These are phyloP conservation scores for Scaptodrosophila latifasciaeformis DNA, from an alignment of 2,888 invertebrate genomes.

Conservation along the genomic window DNA sequence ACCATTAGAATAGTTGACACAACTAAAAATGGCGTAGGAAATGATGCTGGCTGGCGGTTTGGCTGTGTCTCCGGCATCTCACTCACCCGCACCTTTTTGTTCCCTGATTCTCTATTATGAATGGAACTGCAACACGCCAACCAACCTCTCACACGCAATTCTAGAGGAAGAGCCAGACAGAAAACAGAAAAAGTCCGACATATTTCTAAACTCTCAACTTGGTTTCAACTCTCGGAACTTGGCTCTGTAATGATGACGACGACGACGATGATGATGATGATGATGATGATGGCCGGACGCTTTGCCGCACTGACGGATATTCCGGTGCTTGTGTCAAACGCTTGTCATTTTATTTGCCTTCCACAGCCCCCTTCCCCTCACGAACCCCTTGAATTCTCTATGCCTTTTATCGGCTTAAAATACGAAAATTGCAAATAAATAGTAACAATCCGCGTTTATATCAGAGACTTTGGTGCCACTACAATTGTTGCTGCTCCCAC, in stretches of 20 bases:
- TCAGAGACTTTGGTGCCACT: slow-evolving; percentile 24
- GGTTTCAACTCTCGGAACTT: slow-evolving; percentile 38
- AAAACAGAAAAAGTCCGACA: slow-evolving; percentile 29
- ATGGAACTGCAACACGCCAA: slow-evolving; percentile 61
- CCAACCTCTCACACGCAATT: slow-evolving; percentile 53
- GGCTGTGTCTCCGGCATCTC: background rate
- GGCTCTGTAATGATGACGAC: slow-evolving; percentile 1
- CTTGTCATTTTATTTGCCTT: slow-evolving; percentile 63
- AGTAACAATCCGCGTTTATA: slow-evolving; percentile 27
- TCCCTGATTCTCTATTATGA: slow-evolving; percentile 38
- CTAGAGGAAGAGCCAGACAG: slow-evolving; percentile 5
- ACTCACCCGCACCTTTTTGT: background rate
- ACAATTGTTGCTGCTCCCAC: background rate
- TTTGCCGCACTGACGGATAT: slow-evolving; percentile 70
- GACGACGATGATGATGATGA: background rate
- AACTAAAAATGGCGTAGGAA: slow-evolving; percentile 57
- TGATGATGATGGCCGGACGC: slow-evolving; percentile 39
- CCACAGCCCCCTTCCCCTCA: slow-evolving; percentile 8
- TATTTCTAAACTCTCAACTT: slow-evolving; percentile 44
- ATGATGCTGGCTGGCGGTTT: slow-evolving; percentile 49
- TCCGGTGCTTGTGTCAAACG: slow-evolving; percentile 74
- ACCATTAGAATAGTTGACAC: slow-evolving; percentile 60
- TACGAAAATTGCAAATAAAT: slow-evolving; percentile 66
- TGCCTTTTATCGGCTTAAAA: slow-evolving; percentile 62
- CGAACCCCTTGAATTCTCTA: background rate